Base-by-base conservation (phyloP, 2,797 vertebrate genomes). In the Hylomyscus alleni region DNA sequence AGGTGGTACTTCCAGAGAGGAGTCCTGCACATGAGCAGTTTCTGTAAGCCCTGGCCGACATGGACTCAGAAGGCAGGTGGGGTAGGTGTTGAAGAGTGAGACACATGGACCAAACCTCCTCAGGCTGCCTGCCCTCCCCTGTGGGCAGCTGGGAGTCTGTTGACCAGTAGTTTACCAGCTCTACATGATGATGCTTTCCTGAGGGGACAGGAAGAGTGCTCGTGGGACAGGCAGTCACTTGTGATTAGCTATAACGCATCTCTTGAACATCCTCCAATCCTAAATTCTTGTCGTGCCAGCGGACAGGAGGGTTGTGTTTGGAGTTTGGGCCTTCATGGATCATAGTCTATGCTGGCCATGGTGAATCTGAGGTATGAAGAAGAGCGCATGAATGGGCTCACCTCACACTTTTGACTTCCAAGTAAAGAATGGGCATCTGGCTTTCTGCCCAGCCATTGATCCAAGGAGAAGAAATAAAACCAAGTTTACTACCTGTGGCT, bases 401-500 rank as follows among this genome's bases (percentile, higher is more conserved):
- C 4, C 62, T n/a, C 92, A 89, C 67, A 93, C 92, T 87, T 92
- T 4, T 81, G 34, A 67, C 72, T 93, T 65, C 60, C 83, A 75
- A 65, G 69, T 76, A 76, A 84, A 96, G 78, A 69, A 37, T 0
- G 20, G 50, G 88, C 20, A 8, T 69, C 93, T 98, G n/a, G 76
- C 77, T 54, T 54, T 94, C 95, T 80, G 96, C 73, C 60, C 97
- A 29, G 78, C 65, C 81, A 56, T 54, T 89, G 84, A 90, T 89
- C 62, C 65, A 69, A 89, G 82, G 82, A 96, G 62, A 62, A 24
- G 37, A 69, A 86, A 62, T 9, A 56, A 84, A 95, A 87, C 88
- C 69, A 83, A 14, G 50, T 1, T 1, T 54, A 34, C 22, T 95
- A 76, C 96, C 60, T 34, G 6, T 12, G 67, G 34, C 88, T 62